phyloP scores from a whole-genome alignment of 2,797 vertebrate species.

The Apogon hyalosoma region DNA sequence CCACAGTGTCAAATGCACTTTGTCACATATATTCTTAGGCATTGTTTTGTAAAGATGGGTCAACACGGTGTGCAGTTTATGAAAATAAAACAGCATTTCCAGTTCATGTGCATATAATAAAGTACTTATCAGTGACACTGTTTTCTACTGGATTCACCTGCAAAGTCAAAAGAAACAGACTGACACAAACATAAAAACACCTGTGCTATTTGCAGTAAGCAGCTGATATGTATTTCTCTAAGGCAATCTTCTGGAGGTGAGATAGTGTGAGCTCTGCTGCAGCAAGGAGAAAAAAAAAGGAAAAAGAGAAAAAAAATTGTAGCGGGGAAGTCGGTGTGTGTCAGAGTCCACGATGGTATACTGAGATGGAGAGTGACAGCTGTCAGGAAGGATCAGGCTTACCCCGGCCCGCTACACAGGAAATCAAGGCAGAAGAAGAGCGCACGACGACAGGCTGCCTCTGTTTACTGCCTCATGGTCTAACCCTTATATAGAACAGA shows the following conservation, averaged over 20 bases:
- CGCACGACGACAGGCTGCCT: slow-evolving; percentile 59
- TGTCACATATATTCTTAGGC: slow-evolving; percentile 28
- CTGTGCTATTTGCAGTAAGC: slow-evolving; percentile 27
- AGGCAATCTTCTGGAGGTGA: slow-evolving; percentile 56
- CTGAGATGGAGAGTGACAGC: slow-evolving; percentile 80
- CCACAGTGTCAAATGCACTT: slow-evolving; percentile 36
- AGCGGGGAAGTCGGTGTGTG: slow-evolving; percentile 48
- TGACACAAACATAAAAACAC: slow-evolving; percentile 38
- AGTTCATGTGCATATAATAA: slow-evolving; percentile 20
- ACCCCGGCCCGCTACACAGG: slow-evolving; percentile 53
- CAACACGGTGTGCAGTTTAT: slow-evolving; percentile 13
- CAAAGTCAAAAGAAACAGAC: slow-evolving; percentile 40
- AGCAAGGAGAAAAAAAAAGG: slow-evolving; percentile 15
- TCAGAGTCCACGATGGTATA: slow-evolving; percentile 52
- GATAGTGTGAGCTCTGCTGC: slow-evolving; percentile 44
- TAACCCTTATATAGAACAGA: slow-evolving; percentile 56
- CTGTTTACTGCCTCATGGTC: slow-evolving; percentile 67
- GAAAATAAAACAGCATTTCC: slow-evolving; percentile 8
- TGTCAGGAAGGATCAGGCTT: slow-evolving; percentile 79
- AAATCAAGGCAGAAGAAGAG: slow-evolving; percentile 63
- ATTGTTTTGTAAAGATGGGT: slow-evolving; percentile 38
- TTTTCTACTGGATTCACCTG: slow-evolving; percentile 21
- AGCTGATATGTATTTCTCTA: slow-evolving; percentile 25
- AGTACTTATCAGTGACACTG: slow-evolving; percentile 15
- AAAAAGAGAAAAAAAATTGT: slow-evolving; percentile 24